These are phyloP conservation scores for Phymorhynchus buccinoides DNA, from an alignment of 1,140 invertebrate species.

Conservation along the genomic window DNA sequence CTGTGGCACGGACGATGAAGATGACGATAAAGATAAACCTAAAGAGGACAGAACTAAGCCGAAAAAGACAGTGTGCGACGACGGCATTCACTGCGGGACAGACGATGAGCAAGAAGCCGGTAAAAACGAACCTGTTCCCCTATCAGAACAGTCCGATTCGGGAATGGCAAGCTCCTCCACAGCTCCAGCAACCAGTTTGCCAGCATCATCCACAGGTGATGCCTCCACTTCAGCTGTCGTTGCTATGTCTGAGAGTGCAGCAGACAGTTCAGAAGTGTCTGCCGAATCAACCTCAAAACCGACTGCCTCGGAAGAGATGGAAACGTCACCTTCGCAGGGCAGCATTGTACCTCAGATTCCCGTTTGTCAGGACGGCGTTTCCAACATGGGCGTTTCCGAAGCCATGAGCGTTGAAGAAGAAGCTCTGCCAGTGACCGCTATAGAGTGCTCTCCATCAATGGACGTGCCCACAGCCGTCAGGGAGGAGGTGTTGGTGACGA, in stretches of 20 bases:
- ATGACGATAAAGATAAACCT: conserved; percentile 25
- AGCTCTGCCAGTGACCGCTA: too few species aligned
- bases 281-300: conserved; percentile 26
- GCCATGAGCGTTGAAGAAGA: background rate
- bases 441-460: conserved; percentile 3
- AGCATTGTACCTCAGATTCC: background rate
- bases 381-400: background rate
- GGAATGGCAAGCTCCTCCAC: background rate
- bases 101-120: conserved; percentile 46
- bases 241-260: background rate
- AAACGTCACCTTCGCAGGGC: background rate
- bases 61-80: conserved; percentile 37
- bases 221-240: background rate
- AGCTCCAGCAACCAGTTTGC: background rate
- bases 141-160: background rate
- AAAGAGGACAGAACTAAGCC: conserved; percentile 35
- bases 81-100: conserved; percentile 50
- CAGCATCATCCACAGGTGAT: background rate
- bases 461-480: background rate
- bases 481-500: background rate
- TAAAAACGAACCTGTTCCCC: background rate
- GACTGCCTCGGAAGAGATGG: background rate
- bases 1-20: conserved; percentile 48
- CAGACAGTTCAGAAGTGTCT: background rate
- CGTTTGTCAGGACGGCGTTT: background rate